Conservation (phyloP, 2,888 invertebrate genomes). For the Megaustenia siamemsis region DNA sequence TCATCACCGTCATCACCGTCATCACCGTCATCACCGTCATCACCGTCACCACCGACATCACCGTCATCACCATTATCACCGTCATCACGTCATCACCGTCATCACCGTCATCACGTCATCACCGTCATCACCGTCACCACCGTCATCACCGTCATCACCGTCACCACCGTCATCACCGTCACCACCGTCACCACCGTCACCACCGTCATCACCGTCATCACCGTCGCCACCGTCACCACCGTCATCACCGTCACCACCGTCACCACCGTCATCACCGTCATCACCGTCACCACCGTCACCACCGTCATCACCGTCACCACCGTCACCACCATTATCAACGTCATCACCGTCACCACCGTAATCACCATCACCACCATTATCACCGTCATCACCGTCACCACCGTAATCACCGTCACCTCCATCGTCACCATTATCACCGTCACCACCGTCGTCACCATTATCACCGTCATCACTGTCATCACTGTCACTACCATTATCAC, state of each 20-base stretch:
- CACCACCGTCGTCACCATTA: conserved; percentile 9
- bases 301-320: background rate
- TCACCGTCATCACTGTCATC: background rate
- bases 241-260: no score
- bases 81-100: no score
- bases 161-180: conserved; percentile 9
- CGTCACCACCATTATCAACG: background rate
- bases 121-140: background rate
- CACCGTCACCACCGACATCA: no score
- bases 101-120: no score
- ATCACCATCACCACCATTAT: conserved; percentile 20
- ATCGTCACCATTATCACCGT: conserved; percentile 3
- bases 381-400: background rate
- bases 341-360: no score
- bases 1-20: conserved; percentile 5
- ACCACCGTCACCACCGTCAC: background rate
- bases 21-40: conserved; percentile 8
- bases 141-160: conserved; percentile 1
- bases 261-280: background rate
- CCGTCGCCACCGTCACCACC: background rate
- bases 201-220: conserved; percentile 11
- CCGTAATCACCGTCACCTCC: background rate
- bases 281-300: background rate
- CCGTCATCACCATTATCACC: no score
- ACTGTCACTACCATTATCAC: background rate